Evolutionary conservation across 2,888 invertebrate species (phyloP), one percentile per base, ranked within the genome.

Genomic region (Byasa hedistus): DNA sequence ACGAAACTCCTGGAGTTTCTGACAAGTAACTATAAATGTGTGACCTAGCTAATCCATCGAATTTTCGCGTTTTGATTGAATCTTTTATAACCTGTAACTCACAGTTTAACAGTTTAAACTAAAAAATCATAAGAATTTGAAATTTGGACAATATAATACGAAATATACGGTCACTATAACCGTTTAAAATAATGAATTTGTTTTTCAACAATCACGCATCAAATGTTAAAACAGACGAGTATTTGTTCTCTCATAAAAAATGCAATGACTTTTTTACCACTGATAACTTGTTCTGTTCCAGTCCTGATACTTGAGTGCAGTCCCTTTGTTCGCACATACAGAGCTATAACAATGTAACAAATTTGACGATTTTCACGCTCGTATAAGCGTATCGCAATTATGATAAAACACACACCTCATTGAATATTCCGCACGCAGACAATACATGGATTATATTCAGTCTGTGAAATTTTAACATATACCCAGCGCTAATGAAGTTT

Each of bases 361-460:
- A n/a, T 54, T 21, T 54, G 8, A 54, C 52, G n/a, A 54, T 51
- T 61, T 52, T 22, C 51, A 52, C 32, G 24, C 15, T 23, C 36
- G 32, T 36, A 36, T 19, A 8, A 32, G 19, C 54, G 21, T 52
- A 2, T 52, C 21, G 17, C 17, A 54, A 61, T 61, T 61, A 36
- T 32, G 21, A 36, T 61, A 54, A 54, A 54, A 23, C 54, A 61
- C 22, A 36, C 61, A 23, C 32, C 61, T 54, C 36, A 54, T 61
- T 54, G 22, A 32, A 36, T 54, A 61, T 52, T 54, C 52, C 10
- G n/a, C 2, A 60, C 15, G 36, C 22, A 36, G 54, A 61, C 19
- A 54, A 54, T 54, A 36, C 32, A 52, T 22, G 54, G 52, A 61
- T 61, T 54, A 52, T 52, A 52, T 22, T 21, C 17, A 61, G 36